Percentiles rank a stretch among this genome's conserved stretches.
Conservation (phyloP, 2,888 invertebrate species). For the Malacosoma neustria region DNA sequence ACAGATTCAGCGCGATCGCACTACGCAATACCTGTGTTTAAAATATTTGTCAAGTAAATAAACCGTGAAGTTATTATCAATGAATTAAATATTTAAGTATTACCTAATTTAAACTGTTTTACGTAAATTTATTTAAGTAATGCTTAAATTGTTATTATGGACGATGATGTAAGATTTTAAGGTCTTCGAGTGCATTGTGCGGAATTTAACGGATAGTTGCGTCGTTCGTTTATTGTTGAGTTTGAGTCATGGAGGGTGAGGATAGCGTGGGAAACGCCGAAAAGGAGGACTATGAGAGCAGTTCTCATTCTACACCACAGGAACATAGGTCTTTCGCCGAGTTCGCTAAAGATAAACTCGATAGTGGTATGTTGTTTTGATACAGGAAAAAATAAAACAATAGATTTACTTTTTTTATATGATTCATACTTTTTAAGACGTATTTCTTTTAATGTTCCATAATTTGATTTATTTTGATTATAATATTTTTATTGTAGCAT, state of each 20-base stretch:
- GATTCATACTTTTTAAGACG: too few species aligned
- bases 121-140: not conserved
- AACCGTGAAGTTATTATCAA: constrained; percentile 9
- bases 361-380: constrained; percentile 43
- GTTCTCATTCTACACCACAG: constrained; percentile 61
- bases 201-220: constrained; percentile 35
- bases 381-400: too few species aligned
- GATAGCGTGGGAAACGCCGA: constrained; percentile 39
- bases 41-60: constrained; percentile 28
- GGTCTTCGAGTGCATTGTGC: constrained; percentile 31
- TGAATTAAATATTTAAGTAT: not conserved
- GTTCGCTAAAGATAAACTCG: constrained; percentile 65
- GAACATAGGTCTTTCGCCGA: constrained; percentile 65
- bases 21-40: constrained; percentile 10
- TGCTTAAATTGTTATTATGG: constrained; percentile 33
- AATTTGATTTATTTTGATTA: too few species aligned
- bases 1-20: constrained; percentile 22
- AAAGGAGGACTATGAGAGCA: constrained; percentile 56
- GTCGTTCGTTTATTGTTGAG: constrained; percentile 12
- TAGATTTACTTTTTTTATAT: too few species aligned
- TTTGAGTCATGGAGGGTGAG: constrained; percentile 47
- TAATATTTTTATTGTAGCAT: too few species aligned
- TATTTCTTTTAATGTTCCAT: too few species aligned
- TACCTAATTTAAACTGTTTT: not conserved
- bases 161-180: constrained; percentile 71